phyloP scores from a whole-genome alignment of 2,113 vertebrate genomes.

The Callospermophilus lateralis region DNA sequence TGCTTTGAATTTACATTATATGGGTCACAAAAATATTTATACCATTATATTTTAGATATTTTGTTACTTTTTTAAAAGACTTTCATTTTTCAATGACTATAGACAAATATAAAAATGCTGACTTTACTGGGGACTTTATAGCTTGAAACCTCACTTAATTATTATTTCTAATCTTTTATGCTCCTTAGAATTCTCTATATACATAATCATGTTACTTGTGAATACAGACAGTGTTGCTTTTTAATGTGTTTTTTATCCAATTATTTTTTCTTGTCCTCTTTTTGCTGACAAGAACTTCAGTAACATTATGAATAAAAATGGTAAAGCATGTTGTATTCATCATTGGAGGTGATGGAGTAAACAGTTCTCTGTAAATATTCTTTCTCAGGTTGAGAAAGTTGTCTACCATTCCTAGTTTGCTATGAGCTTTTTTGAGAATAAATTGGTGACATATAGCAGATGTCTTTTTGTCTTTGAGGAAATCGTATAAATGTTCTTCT shows the following conservation, averaged over 20 bases:
- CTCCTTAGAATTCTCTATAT: neutral
- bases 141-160: neutral
- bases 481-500: neutral
- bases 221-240: neutral
- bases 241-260: neutral
- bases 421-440: neutral
- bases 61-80: neutral
- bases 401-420: neutral
- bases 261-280: neutral
- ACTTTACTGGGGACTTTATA: neutral
- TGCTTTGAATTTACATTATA: neutral
- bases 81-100: constrained; percentile 4
- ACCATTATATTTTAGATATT: neutral
- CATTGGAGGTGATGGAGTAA: neutral
- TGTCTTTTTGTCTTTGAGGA: neutral
- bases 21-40: neutral
- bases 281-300: neutral
- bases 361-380: neutral
- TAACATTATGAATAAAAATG: neutral
- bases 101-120: neutral
- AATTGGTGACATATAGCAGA: neutral
- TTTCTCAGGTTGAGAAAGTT: neutral
- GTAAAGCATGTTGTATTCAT: neutral
- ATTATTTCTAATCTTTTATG: neutral
- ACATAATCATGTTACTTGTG: neutral